Evolutionary conservation across 2,113 vertebrate species (phyloP), one percentile per base, ranked within the genome.

Genomic region (Xenopus laevis): DNA sequence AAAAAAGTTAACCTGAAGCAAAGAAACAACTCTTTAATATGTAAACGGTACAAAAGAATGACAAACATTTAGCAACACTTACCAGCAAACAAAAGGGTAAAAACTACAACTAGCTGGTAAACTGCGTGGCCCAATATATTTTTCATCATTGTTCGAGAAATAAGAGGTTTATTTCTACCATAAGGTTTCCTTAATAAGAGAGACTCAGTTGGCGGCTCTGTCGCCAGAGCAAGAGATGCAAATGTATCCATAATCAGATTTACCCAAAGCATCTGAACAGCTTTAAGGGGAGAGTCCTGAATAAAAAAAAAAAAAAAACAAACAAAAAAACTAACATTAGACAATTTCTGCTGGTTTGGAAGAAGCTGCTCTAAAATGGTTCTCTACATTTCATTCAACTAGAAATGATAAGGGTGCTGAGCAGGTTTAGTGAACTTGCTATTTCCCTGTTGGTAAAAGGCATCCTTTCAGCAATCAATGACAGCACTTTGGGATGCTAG

Each of bases 91-190:
- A 99, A 88, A 76, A 99, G 91, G 0, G 95, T 95, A 79, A 99
- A 99, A 82, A 98, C 95, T 79, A 96, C 93, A 16, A 93, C 82
- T 0, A 99, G 94, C 78, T 99, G 97, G 86, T 95, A 99, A 79
- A 98, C 94, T 0, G 91, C 97, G 69, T 99, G 97, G 58, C 97
- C 97, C 82, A 99, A 87, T 78, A 99, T 99, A 82, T 99, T 99
- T 88, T 99, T 99, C 97, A 99, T 98, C 97, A 99, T 99, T 2
- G 97, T 99, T 80, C 95, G 94, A 60, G 97, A 99, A 84, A 99
- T 97, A 81, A 99, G 90, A 74, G 97, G 97, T 88, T 99, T 99
- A 86, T 98, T 99, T 86, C 97, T 95, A 76, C 97, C 97, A 27
- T 99, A 99, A 57, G 97, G 97, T 85, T 94, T 97, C 80, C 97